Percentiles rank a stretch among this genome's conserved stretches.
Conservation (phyloP, 2,113 vertebrate species). For the Furnarius figulus region DNA sequence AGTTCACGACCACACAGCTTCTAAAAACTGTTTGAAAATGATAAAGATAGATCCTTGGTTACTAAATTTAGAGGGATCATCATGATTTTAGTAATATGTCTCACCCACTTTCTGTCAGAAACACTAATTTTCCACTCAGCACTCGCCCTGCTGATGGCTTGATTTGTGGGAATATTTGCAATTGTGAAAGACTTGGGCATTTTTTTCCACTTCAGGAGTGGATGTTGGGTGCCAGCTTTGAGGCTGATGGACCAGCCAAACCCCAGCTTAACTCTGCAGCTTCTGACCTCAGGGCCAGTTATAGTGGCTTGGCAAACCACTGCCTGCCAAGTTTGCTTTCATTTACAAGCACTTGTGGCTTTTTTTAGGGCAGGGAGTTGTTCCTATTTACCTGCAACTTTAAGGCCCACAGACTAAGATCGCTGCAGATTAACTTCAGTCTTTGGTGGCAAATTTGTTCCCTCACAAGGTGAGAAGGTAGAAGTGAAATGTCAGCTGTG, state of each 20-base stretch:
- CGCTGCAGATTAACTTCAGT: not conserved
- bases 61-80: conserved; percentile 59
- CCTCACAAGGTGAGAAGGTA: not conserved
- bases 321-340: not conserved
- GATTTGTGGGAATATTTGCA: conserved; percentile 35
- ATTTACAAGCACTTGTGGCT: not conserved
- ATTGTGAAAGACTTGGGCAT: conserved; percentile 8
- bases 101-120: conserved; percentile 19
- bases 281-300: not conserved
- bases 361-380: not conserved
- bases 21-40: conserved; percentile 55
- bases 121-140: conserved; percentile 56
- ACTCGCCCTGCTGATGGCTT: conserved; percentile 14
- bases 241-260: not conserved
- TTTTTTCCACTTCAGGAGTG: not conserved
- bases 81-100: conserved; percentile 55
- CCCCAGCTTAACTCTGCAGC: accelerated
- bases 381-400: not conserved
- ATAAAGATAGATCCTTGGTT: conserved; percentile 26
- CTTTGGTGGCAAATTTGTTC: not conserved
- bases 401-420: not conserved
- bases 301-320: not conserved
- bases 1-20: not conserved
- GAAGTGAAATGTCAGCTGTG: not conserved
- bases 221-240: not conserved